phyloP scores from a whole-genome alignment of 2,888 invertebrate species.

The Agonopterix heracliana region DNA sequence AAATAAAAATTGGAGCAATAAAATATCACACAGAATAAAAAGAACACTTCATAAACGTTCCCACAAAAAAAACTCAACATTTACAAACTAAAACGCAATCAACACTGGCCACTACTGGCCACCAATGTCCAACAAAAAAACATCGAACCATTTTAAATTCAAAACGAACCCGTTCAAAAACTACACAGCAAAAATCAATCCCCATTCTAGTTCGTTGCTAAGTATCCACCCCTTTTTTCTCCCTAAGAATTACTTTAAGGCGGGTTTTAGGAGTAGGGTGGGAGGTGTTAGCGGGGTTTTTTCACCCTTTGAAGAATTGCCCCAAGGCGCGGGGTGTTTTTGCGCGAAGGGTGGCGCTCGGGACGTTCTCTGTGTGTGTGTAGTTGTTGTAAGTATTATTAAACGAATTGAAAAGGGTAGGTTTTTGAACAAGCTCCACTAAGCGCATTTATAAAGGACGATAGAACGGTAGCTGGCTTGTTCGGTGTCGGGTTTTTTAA shows the following conservation, averaged over 20 bases:
- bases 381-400: conserved; percentile 46
- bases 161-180: conserved; percentile 25
- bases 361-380: conserved; percentile 37
- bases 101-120: background rate
- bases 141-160: conserved; percentile 17
- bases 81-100: conserved; percentile 9
- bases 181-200: conserved; percentile 49
- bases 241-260: conserved; percentile 72
- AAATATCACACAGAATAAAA: background rate
- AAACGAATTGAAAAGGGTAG: conserved; percentile 68
- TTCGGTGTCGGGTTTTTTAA: too few relatives aligned
- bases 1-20: too few relatives aligned
- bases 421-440: conserved; percentile 48
- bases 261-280: conserved; percentile 46
- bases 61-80: background rate
- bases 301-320: conserved; percentile 76
- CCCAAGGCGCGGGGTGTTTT: conserved; percentile 64
- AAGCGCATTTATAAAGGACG: background rate
- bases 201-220: conserved; percentile 60
- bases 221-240: conserved; percentile 74
- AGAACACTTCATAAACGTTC: background rate
- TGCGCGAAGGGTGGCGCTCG: conserved; percentile 33
- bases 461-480: too few relatives aligned
- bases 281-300: conserved; percentile 47
- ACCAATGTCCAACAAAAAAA: conserved; percentile 2